Evolutionary conservation across 92 coral and sea anemone genomes (phyloP).

Genomic region (Siderastrea siderea): DNA sequence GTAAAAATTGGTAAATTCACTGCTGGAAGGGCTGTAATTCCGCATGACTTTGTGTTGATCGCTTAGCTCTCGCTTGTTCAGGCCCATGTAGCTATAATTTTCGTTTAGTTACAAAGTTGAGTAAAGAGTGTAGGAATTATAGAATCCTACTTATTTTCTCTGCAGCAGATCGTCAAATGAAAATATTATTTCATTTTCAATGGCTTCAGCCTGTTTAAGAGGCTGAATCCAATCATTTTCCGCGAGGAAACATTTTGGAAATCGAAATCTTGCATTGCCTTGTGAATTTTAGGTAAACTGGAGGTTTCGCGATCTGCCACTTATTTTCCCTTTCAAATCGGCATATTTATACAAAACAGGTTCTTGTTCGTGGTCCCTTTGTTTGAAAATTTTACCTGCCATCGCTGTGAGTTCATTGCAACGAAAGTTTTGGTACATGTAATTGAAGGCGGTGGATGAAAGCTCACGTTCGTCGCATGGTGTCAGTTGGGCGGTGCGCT

Average conservation of each 20-base stretch:
- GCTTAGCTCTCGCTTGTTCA: not conserved
- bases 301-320: constrained; percentile 5
- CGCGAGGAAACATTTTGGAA: not conserved
- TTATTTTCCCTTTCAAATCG: not conserved
- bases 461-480: not conserved
- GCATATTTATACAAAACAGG: not conserved
- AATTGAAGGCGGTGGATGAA: not conserved
- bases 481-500: not conserved
- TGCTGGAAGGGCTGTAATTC: not conserved
- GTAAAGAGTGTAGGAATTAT: not conserved
- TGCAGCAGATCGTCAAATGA: not conserved
- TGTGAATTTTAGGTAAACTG: not conserved
- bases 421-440: not conserved
- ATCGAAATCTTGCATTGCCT: not conserved
- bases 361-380: constrained; percentile 2
- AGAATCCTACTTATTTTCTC: not conserved
- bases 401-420: not conserved
- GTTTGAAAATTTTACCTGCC: not conserved
- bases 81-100: not conserved
- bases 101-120: not conserved
- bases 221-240: not conserved
- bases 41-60: constrained; percentile 18
- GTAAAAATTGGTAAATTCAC: not conserved
- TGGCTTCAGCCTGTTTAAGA: too few species aligned
- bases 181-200: not conserved